These are phyloP conservation scores for Pholis gunnellus DNA, from an alignment of 2,113 vertebrate genomes.

Conservation along the genomic window DNA sequence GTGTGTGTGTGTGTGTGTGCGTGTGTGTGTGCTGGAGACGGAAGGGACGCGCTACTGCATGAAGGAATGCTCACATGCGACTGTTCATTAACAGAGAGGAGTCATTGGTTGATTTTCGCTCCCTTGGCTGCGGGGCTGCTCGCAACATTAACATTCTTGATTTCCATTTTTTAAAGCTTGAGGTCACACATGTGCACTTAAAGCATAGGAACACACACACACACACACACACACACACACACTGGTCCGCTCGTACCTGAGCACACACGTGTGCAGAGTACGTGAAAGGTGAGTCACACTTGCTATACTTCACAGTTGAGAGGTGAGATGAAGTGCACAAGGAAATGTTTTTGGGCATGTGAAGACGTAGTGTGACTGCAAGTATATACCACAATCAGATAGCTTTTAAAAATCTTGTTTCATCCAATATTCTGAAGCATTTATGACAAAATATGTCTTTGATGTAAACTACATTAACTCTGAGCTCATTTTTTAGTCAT, in stretches of 20 bases:
- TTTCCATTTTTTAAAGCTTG: constrained; percentile 48
- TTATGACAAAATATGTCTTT: not conserved
- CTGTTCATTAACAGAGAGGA: constrained; percentile 66
- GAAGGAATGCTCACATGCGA: constrained; percentile 51
- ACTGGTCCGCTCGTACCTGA: not conserved
- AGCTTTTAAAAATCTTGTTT: not conserved
- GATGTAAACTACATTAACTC: not conserved
- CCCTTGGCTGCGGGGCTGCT: constrained; percentile 51
- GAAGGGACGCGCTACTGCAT: constrained; percentile 15
- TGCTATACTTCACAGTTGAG: constrained; percentile 32
- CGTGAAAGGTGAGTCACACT: constrained; percentile 51
- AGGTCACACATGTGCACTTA: constrained; percentile 11
- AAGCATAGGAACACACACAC: not conserved
- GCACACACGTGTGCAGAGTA: constrained; percentile 30
- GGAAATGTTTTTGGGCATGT: constrained; percentile 28
- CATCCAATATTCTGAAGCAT: not conserved
- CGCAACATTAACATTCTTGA: constrained; percentile 62
- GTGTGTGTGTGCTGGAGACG: not conserved
- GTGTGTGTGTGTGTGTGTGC: constrained; percentile 13
- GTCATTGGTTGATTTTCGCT: constrained; percentile 43
- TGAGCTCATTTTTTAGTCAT: not conserved
- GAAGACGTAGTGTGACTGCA: not conserved
- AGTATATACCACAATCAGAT: not conserved
- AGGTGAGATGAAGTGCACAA: constrained; percentile 61
- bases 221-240: not conserved